These are phyloP conservation scores for Spatulosminthurus flaviceps DNA, from an alignment of 2,888 invertebrate species.

Conservation along the genomic window DNA sequence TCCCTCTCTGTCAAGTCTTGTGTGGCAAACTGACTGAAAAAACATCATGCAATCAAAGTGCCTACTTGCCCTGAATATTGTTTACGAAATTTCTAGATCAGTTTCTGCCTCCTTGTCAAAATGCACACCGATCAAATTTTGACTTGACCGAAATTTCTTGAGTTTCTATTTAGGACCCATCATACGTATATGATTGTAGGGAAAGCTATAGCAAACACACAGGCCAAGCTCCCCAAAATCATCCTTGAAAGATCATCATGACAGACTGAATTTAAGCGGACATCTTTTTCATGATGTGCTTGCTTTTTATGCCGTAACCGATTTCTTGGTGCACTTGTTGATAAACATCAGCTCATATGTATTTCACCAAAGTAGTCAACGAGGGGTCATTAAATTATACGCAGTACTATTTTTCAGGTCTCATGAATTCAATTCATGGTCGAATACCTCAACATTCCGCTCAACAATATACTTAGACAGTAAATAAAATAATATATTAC, in stretches of 20 bases:
- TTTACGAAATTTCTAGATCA: background rate
- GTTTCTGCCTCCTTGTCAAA: no score
- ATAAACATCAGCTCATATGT: background rate
- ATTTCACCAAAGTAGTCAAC: background rate
- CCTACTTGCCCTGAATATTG: background rate
- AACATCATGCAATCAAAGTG: background rate
- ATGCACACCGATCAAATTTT: no score
- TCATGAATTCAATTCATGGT: background rate
- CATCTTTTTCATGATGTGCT: background rate
- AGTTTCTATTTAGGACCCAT: background rate
- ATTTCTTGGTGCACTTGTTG: background rate
- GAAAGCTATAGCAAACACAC: no score
- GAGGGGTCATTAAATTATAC: background rate
- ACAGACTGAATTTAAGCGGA: no score
- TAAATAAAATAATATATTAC: background rate
- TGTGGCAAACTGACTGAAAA: background rate
- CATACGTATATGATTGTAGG: background rate
- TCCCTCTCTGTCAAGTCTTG: background rate
- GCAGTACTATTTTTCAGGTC: conserved; percentile 3
- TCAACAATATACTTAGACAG: background rate
- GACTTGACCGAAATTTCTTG: background rate
- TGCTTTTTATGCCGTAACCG: background rate
- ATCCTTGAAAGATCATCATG: no score
- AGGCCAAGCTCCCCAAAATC: no score
- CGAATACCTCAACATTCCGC: background rate